Base-by-base conservation (phyloP, 2,797 vertebrate genomes). In the Tangara arthus region DNA sequence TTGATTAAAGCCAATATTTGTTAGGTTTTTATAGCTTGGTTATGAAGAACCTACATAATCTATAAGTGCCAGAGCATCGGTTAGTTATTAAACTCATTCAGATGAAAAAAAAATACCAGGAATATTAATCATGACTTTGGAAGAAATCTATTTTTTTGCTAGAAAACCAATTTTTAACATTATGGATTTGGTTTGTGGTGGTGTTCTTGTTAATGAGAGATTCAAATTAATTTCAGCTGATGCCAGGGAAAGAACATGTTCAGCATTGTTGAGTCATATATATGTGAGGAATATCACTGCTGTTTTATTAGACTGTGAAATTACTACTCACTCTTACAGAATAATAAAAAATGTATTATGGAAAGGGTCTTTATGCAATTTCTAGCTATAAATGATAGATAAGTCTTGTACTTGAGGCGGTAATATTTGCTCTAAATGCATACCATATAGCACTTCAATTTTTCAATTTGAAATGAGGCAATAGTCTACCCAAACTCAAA, bases 271-370 rank as follows among this genome's bases (percentile, higher is more conserved):
- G 88, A 27, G 72, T 94, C 93, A 42, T 46, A 66, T 75, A 72
- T 89, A 68, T 93, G 77, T 84, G 57, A 78, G 52, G 70, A 96
- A 90, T 96, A 87, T 15, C 46, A 93, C 56, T 86, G 55, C 52
- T 89, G 65, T 94, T 98, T 98, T 97, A 97, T 97, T 97, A 97
- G 90, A 86, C 85, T 94, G 57, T 97, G 90, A 98, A 98, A 97
- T 97, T 97, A 97, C 46, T 94, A 37, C 53, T 96, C 83, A 81
- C 47, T 94, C 72, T 82, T 90, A 97, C 85, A 86, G 63, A 96
- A 97, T 92, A 97, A 94, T 97, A 97, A 97, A 97, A 96, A 82
- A 50, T 26, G 79, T 78, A 89, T 95, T 95, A 88, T 87, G 53
- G 78, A 96, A 96, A 95, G 30, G 37, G 5, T 50, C 46, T 92